A percentile compares a stretch with the other conserved stretches of the same genome.
phyloP scores from a whole-genome alignment of 2,888 invertebrate species.

The Drosophila paranaensis region DNA sequence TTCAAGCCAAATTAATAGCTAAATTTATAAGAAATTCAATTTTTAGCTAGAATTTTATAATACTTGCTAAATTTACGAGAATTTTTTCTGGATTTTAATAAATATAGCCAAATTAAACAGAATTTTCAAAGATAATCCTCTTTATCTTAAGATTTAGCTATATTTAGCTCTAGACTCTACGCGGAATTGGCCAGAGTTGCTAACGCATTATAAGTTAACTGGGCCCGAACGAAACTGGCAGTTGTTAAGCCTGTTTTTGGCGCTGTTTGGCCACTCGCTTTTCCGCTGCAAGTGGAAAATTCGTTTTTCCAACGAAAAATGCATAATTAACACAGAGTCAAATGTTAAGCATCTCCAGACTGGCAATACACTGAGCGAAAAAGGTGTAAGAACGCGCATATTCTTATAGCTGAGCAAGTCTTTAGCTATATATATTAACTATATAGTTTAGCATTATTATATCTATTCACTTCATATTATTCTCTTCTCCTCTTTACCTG shows the following conservation, averaged over 20 bases:
- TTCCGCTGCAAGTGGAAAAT: conserved; percentile 54
- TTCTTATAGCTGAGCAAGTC: too few relatives aligned
- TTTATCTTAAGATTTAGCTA: background rate
- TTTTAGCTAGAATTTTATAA: background rate
- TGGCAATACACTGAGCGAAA: conserved; percentile 1
- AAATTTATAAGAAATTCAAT: background rate
- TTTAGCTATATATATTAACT: too few relatives aligned
- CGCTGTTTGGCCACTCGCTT: conserved; percentile 33
- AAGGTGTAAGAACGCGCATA: too few relatives aligned
- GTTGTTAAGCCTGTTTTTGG: conserved; percentile 72
- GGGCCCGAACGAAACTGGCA: conserved; percentile 50
- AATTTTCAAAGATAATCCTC: background rate
- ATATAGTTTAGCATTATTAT: too few relatives aligned
- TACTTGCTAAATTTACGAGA: background rate
- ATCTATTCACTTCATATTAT: background rate
- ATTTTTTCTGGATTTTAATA: background rate
- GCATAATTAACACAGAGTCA: conserved; percentile 54
- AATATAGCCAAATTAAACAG: background rate
- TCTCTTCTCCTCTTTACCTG: conserved; percentile 30
- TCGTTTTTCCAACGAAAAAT: conserved; percentile 30
- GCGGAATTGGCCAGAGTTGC: conserved; percentile 19
- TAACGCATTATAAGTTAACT: conserved; percentile 51
- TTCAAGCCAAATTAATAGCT: background rate
- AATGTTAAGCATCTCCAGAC: conserved; percentile 16
- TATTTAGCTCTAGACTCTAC: background rate